Base-by-base conservation (phyloP, 2,888 invertebrate species). In the Latrodectus elegans region DNA sequence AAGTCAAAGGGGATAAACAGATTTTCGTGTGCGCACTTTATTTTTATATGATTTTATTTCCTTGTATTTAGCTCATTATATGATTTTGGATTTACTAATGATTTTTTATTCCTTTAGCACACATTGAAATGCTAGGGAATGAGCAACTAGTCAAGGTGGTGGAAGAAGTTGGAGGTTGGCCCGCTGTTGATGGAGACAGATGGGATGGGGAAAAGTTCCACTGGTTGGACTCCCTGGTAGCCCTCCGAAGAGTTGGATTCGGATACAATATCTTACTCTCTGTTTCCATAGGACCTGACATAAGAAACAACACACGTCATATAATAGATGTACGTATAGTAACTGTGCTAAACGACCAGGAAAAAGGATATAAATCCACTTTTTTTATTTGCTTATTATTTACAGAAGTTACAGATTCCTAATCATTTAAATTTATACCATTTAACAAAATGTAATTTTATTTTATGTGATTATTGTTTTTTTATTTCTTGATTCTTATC, bases 231-330 rank as follows among this genome's bases (percentile, higher is more conserved):
- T 67, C 81, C 1, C 65, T 89, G 14, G 72, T 84, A n/a, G 22
- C 64, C 4, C 79, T 89, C 12, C 49, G 88, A 49, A 84, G 52
- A 53, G 76, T 77, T 9, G 89, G 88, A 6, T 89, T 85, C 53
- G 79, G 82, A 3, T 80, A 88, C 49, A 82, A 88, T 53, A 89
- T 89, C 53, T 78, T 89, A 15, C 64, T 89, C 9, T 81, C 80
- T 8, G 96, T 97, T 92, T 97, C 97, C 67, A 95, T 97, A 91
- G 95, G 96, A 55, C 95, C 96, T 10, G 97, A 97, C 92, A 94
- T 97, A 88, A 97, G 97, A 92, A 97, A 97, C 92, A 97, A 96
- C 65, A 95, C 96, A 0, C 73, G 79, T 3, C 85, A 88, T 55
- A 86, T 89, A 14, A 77, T 89, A 51, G 89, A 89, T 49, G 89